Evolutionary conservation across 2,797 vertebrate species (phyloP).

Genomic region (Diplodus puntazzo): DNA sequence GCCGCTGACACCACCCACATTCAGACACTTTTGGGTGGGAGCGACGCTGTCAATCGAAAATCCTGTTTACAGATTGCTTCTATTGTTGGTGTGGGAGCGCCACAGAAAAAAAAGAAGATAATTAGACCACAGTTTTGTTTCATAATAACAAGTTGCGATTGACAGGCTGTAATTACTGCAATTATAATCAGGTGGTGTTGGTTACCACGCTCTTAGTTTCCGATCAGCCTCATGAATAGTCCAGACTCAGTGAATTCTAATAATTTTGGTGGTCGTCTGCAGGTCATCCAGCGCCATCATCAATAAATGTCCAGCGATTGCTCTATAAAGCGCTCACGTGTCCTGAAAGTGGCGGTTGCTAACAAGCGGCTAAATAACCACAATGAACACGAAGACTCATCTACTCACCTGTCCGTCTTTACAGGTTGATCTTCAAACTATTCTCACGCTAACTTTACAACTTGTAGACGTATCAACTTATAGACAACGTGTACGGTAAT

Average conservation of each 20-base stretch:
- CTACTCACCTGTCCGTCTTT: too few relatives aligned
- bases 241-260: neutral
- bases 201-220: conserved; percentile 6
- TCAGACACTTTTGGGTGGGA: neutral
- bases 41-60: conserved; percentile 12
- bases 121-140: neutral
- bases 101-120: neutral
- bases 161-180: conserved; percentile 14
- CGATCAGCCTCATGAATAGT: neutral
- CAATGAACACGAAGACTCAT: too few relatives aligned
- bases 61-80: conserved; percentile 1
- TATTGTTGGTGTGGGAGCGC: conserved; percentile 1
- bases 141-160: conserved; percentile 4
- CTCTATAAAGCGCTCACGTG: too few relatives aligned
- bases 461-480: too few relatives aligned
- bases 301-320: too few relatives aligned
- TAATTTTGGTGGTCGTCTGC: neutral
- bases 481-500: too few relatives aligned
- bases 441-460: too few relatives aligned
- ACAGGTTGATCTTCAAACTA: too few relatives aligned
- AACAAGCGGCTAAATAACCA: too few relatives aligned
- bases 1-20: neutral
- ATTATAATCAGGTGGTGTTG: conserved; percentile 8
- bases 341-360: too few relatives aligned
- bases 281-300: neutral